These are phyloP conservation scores for Poeciliopsis turneri DNA, from an alignment of 2,797 vertebrate genomes.

Conservation along the genomic window DNA sequence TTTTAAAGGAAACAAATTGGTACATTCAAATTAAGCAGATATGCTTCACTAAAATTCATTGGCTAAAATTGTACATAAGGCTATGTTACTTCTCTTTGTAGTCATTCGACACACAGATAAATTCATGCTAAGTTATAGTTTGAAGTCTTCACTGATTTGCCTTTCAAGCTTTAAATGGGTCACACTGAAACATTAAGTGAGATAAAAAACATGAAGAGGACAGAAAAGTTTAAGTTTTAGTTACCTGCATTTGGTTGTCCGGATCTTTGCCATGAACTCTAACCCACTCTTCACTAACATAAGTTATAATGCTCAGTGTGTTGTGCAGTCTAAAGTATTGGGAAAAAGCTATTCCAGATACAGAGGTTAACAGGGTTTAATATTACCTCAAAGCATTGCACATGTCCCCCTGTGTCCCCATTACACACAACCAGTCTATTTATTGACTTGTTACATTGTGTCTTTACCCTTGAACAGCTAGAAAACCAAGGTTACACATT, in stretches of 20 bases:
- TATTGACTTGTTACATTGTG: constrained; percentile 56
- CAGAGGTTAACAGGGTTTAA: constrained; percentile 24
- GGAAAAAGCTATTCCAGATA: constrained; percentile 50
- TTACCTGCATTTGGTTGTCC: constrained; percentile 18
- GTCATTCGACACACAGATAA: constrained; percentile 15
- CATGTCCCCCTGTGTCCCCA: constrained; percentile 44
- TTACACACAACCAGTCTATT: constrained; percentile 49
- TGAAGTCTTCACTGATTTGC: constrained; percentile 23
- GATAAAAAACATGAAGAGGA: neutral
- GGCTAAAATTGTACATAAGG: constrained; percentile 13
- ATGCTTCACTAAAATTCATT: constrained; percentile 29
- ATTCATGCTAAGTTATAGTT: constrained; percentile 12
- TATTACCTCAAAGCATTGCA: constrained; percentile 53
- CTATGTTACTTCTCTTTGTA: constrained; percentile 7
- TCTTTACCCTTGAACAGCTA: constrained; percentile 28
- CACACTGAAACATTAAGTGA: constrained; percentile 16
- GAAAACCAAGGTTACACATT: constrained; percentile 36
- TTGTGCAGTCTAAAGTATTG: constrained; percentile 22
- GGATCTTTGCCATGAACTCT: constrained; percentile 39
- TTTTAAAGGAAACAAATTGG: neutral
- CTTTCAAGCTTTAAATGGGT: constrained; percentile 16
- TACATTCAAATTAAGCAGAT: neutral
- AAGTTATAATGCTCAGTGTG: constrained; percentile 26
- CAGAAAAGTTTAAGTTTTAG: constrained; percentile 24
- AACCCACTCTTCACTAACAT: constrained; percentile 23